Evolutionary conservation across 2,888 invertebrate species (phyloP).

Genomic region (Cantharis rufa): DNA sequence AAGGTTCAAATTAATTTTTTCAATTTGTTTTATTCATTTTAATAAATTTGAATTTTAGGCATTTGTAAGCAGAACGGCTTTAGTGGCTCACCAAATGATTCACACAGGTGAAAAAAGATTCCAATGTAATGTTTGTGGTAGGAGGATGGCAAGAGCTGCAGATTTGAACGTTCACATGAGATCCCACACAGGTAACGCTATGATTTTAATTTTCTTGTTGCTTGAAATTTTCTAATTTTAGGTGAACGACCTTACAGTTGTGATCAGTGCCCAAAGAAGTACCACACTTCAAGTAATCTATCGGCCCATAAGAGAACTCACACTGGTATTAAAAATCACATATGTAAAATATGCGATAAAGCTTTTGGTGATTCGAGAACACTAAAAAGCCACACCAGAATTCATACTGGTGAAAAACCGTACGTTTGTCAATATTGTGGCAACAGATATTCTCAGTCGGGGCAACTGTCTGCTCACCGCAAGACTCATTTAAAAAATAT

Average conservation of each 20-base stretch:
- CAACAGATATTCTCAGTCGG: constrained; percentile 49
- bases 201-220: not conserved
- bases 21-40: no score
- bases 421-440: constrained; percentile 49
- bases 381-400: constrained; percentile 48
- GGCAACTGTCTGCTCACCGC: constrained; percentile 49
- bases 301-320: constrained; percentile 50
- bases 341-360: constrained; percentile 49
- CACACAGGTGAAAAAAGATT: constrained; percentile 52
- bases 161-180: constrained; percentile 52
- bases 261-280: constrained; percentile 49
- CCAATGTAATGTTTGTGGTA: constrained; percentile 49
- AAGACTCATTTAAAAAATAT: constrained; percentile 41
- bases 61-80: constrained; percentile 49
- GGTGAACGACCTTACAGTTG: constrained; percentile 51
- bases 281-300: constrained; percentile 51
- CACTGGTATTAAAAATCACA: constrained; percentile 46
- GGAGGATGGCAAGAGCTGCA: constrained; percentile 46
- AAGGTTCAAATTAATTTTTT: constrained; percentile 37
- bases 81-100: constrained; percentile 47
- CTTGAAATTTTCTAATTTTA: constrained; percentile 26
- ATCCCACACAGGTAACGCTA: constrained; percentile 47
- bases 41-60: constrained; percentile 38
- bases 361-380: constrained; percentile 50
- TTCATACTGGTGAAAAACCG: constrained; percentile 52